phyloP scores from a whole-genome alignment of 1,140 invertebrate species.

The Protaetia brevitarsis region DNA sequence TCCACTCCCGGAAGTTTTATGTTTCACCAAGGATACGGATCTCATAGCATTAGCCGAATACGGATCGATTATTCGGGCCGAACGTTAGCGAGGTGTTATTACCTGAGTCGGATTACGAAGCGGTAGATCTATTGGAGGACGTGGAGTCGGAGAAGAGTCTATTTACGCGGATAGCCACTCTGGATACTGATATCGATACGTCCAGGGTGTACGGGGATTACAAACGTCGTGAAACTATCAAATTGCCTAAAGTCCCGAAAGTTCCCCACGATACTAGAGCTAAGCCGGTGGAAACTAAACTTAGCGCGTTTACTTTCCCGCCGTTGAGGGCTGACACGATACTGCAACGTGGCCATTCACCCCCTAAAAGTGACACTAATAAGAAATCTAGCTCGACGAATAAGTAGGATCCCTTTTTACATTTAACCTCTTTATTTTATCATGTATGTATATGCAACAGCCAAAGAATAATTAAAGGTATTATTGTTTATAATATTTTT shows the following conservation, averaged over 20 bases:
- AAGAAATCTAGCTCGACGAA: too few relatives aligned
- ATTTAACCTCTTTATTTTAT: too few relatives aligned
- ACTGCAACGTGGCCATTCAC: neutral
- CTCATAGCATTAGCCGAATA: neutral
- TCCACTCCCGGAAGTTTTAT: neutral
- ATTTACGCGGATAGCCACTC: constrained; percentile 4
- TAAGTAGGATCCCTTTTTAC: too few relatives aligned
- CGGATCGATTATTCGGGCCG: neutral
- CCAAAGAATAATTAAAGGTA: too few relatives aligned
- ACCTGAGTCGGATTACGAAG: neutral
- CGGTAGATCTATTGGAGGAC: neutral
- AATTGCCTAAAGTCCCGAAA: neutral
- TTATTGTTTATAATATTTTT: too few relatives aligned
- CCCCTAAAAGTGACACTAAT: neutral
- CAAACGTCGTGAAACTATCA: neutral
- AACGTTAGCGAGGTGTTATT: constrained; percentile 6
- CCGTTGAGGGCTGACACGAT: neutral
- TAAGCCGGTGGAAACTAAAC: neutral
- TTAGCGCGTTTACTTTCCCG: neutral
- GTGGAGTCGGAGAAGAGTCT: neutral
- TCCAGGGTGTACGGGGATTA: neutral
- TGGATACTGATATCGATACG: constrained; percentile 2
- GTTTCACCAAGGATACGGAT: neutral
- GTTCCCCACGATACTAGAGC: neutral
- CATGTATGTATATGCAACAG: too few relatives aligned